These are phyloP conservation scores for Catagonus wagneri DNA, from an alignment of 2,113 vertebrate genomes.

Conservation along the genomic window DNA sequence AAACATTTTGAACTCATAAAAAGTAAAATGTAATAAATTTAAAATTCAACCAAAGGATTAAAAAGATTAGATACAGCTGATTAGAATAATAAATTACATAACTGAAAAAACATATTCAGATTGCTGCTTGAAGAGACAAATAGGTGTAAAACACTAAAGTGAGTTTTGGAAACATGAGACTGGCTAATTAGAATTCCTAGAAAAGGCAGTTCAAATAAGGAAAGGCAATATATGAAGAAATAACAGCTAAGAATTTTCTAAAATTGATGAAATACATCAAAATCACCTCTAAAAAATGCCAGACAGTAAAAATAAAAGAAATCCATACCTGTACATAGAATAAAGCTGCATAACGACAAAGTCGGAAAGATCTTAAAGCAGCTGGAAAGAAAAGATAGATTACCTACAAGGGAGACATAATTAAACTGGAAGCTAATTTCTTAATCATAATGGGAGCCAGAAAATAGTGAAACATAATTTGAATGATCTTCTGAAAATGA, in stretches of 20 bases:
- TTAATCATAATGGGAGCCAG: not conserved
- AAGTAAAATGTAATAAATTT: constrained; percentile 44
- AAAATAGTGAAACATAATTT: not conserved
- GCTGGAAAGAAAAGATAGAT: constrained; percentile 41
- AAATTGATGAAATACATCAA: not conserved
- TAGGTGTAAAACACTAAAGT: not conserved
- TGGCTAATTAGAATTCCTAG: not conserved
- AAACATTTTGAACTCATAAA: not conserved
- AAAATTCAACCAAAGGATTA: constrained; percentile 7
- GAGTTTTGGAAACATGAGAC: not conserved
- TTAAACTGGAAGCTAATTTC: constrained; percentile 22
- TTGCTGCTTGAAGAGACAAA: not conserved
- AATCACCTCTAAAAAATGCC: constrained; percentile 27
- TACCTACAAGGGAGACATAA: not conserved
- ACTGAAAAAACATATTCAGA: not conserved
- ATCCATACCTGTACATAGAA: not conserved
- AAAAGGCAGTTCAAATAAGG: not conserved
- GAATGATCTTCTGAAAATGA: constrained; percentile 46
- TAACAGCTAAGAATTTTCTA: constrained; percentile 40
- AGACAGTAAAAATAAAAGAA: constrained; percentile 46
- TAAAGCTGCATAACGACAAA: constrained; percentile 35
- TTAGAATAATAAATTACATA: not conserved
- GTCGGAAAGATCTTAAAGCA: constrained; percentile 52
- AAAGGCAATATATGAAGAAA: constrained; percentile 14
- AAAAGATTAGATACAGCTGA: not conserved